Percentiles rank a stretch among this genome's conserved stretches.
These are phyloP conservation scores for Oenanthe oenanthe DNA, from an alignment of 2,113 vertebrate genomes.

Conservation along the genomic window DNA sequence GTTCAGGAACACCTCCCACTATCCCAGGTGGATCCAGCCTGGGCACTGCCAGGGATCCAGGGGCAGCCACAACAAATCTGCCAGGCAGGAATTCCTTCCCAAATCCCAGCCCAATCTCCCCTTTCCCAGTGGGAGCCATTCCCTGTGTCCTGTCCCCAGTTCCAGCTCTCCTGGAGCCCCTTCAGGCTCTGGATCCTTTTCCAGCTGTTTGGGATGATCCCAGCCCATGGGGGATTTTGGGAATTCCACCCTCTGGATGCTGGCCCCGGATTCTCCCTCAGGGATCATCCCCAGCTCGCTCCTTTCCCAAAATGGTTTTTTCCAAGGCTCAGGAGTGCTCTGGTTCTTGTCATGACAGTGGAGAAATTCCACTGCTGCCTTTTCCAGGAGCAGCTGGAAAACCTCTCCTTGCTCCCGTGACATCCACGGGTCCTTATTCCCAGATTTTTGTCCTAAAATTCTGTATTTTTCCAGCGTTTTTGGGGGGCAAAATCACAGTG, in stretches of 20 bases:
- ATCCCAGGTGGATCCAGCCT: too few species aligned
- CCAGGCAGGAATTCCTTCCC: too few species aligned
- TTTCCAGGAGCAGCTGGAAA: not conserved
- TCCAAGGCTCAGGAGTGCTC: not conserved
- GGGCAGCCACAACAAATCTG: too few species aligned
- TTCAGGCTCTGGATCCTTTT: not conserved
- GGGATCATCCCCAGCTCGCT: not conserved
- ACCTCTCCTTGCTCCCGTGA: not conserved
- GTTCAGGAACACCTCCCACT: too few species aligned
- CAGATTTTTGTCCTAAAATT: not conserved
- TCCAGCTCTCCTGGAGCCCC: not conserved
- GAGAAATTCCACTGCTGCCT: not conserved
- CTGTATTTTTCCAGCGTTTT: not conserved
- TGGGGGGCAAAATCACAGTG: fast-evolving
- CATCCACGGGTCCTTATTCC: fast-evolving
- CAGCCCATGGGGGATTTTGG: not conserved
- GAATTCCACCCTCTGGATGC: not conserved
- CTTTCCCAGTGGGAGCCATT: too few species aligned
- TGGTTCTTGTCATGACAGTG: not conserved
- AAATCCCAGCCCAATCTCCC: too few species aligned
- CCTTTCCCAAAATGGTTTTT: not conserved
- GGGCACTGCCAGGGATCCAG: too few species aligned
- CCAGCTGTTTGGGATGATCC: not conserved
- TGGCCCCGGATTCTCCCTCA: not conserved
- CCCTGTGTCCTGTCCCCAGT: too few species aligned